phyloP scores from a whole-genome alignment of 2,113 vertebrate genomes.

The Vidua chalybeata region DNA sequence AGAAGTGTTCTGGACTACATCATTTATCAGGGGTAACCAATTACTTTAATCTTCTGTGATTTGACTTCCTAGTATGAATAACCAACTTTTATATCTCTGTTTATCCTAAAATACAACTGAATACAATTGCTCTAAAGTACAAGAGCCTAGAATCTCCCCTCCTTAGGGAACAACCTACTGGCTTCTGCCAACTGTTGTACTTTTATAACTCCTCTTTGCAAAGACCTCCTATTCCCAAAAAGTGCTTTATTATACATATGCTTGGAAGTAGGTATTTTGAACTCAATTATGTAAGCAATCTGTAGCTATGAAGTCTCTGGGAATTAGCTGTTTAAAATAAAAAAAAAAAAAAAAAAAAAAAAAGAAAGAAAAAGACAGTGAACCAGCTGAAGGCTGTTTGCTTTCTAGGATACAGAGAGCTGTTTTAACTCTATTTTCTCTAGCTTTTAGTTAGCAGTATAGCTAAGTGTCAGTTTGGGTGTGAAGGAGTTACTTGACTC shows the following conservation, averaged over 20 bases:
- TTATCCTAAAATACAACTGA: not conserved
- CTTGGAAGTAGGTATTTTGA: not conserved
- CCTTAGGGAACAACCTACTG: accelerated
- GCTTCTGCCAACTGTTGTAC: not conserved
- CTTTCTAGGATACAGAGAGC: not conserved
- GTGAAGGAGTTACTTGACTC: not conserved
- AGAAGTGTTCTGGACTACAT: not conserved
- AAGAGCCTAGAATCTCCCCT: not conserved
- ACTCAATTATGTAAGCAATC: not conserved
- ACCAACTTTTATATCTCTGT: not conserved
- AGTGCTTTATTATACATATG: not conserved
- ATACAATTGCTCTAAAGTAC: not conserved
- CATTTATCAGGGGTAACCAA: not conserved
- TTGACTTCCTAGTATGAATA: not conserved
- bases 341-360: not conserved
- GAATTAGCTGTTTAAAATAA: not conserved
- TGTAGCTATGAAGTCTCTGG: not conserved
- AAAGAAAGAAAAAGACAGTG: not conserved
- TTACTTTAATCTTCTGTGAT: not conserved
- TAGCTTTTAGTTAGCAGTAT: not conserved
- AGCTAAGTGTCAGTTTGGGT: not conserved
- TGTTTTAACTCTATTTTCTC: not conserved
- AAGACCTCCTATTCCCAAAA: not conserved
- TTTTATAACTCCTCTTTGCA: not conserved
- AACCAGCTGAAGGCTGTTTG: not conserved